Evolutionary conservation across 2,888 invertebrate genomes (phyloP).

Genomic region (Aplocera efformata): DNA sequence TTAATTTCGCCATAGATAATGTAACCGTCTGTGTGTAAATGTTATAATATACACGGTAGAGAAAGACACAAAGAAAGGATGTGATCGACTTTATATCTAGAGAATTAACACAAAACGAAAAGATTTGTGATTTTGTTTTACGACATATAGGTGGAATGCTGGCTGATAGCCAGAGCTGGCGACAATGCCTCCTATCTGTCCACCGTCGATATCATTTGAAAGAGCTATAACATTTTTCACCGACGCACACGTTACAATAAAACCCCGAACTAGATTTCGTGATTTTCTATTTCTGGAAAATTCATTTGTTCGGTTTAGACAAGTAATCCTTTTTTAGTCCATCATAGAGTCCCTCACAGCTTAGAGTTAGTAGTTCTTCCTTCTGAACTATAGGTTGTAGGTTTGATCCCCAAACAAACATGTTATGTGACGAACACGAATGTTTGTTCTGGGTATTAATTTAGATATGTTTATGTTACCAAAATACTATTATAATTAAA

Average conservation of each 20-base stretch:
- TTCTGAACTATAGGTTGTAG: too few species aligned
- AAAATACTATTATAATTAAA: too few species aligned
- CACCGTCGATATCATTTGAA: constrained; percentile 51
- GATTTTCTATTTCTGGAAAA: constrained; percentile 18
- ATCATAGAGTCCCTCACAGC: too few species aligned
- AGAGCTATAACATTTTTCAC: constrained; percentile 36
- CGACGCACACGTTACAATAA: constrained; percentile 30
- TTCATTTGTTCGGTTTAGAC: constrained; percentile 16
- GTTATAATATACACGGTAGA: too few species aligned
- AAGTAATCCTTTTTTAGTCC: constrained; percentile 1
- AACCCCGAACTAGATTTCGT: constrained; percentile 17
- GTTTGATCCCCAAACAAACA: too few species aligned
- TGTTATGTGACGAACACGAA: too few species aligned
- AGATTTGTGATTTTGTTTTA: constrained; percentile 22
- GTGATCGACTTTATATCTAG: constrained; percentile 20
- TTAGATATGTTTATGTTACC: too few species aligned
- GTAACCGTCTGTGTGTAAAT: too few species aligned
- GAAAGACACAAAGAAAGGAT: constrained; percentile 22
- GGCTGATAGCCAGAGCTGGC: constrained; percentile 52
- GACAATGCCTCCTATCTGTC: constrained; percentile 52
- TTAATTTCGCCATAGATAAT: too few species aligned
- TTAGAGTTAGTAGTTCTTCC: too few species aligned
- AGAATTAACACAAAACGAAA: constrained; percentile 25
- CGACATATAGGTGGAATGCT: constrained; percentile 38
- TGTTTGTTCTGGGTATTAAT: too few species aligned